Evolutionary conservation across 2,113 vertebrate species (phyloP), one percentile per base, ranked within the genome.

Genomic region (Cyrtonyx montezumae): DNA sequence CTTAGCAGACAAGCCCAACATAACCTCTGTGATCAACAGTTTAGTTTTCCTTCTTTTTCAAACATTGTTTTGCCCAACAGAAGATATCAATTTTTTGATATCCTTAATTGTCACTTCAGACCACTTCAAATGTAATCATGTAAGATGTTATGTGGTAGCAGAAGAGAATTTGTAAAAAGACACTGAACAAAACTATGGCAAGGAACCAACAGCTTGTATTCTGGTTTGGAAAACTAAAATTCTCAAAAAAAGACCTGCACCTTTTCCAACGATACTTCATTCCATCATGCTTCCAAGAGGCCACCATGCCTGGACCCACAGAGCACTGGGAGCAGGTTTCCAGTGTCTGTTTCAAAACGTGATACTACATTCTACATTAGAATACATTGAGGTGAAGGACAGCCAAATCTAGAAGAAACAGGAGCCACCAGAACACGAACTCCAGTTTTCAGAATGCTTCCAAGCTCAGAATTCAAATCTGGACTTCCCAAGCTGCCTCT

Each of bases 41-140:
- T 90, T 63, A 79, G 48, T 78, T 93, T 94, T 28, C 48, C 9
- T 30, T 79, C 87, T 91, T 94, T 86, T 93, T 94, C 43, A 56
- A 32, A 18, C 13, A 22, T 11, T 84, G 66, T 84, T 93, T 78
- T 81, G 69, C 55, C 84, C 71, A 84, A 86, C 36, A 68, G 66
- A 32, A 86, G 66, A 9, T 90, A 48, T 40, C 32, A 83, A 42
- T 46, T 28, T 85, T 6, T 74, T 77, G 42, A 14, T 94, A 37
- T 83, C 61, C 30, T 83, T 67, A 86, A 70, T 75, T 43, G 42
- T 86, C 28, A 3, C 46, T 90, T 91, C 90, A 88, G 53, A 87
- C 40, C 11, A 49, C 26, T 78, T 93, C 86, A 65, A 91, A 79
- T 71, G 26, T 56, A 88, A 83, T 83, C 88, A 45, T 75, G 9